Conservation (phyloP, 2,888 invertebrate species). For the Pseudococcus longispinus region DNA sequence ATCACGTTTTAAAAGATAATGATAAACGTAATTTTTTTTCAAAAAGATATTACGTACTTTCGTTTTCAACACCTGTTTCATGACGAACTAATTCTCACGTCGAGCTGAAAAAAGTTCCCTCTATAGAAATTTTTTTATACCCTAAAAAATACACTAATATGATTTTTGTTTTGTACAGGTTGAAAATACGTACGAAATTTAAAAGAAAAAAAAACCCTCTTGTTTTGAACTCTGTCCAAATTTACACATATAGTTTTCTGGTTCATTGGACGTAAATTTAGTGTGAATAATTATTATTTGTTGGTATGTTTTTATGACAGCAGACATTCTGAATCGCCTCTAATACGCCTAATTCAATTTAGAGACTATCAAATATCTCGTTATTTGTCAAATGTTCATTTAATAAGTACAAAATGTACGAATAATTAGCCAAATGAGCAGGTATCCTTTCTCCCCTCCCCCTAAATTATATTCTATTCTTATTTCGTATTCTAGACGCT, state of each 20-base stretch:
- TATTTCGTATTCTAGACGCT: neutral
- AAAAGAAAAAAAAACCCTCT: neutral
- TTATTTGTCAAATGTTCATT: neutral
- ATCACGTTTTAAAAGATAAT: neutral
- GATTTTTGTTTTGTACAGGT: too few relatives aligned
- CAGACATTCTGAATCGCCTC: neutral
- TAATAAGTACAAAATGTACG: neutral
- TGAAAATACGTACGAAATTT: neutral
- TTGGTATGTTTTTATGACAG: neutral
- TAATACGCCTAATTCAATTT: neutral
- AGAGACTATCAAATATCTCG: neutral
- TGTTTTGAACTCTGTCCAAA: neutral
- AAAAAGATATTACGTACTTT: neutral
- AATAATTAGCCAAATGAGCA: neutral
- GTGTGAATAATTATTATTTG: slow-evolving; percentile 7
- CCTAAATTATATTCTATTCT: neutral
- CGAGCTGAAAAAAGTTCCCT: neutral
- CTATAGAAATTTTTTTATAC: too few relatives aligned
- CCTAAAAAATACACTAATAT: too few relatives aligned
- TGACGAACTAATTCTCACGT: neutral
- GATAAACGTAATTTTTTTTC: neutral
- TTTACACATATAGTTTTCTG: neutral
- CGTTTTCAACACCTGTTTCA: neutral
- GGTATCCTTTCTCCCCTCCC: neutral
- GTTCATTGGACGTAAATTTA: slow-evolving; percentile 9